phyloP scores from a whole-genome alignment of 2,888 invertebrate genomes.

The Meta bourneti region DNA sequence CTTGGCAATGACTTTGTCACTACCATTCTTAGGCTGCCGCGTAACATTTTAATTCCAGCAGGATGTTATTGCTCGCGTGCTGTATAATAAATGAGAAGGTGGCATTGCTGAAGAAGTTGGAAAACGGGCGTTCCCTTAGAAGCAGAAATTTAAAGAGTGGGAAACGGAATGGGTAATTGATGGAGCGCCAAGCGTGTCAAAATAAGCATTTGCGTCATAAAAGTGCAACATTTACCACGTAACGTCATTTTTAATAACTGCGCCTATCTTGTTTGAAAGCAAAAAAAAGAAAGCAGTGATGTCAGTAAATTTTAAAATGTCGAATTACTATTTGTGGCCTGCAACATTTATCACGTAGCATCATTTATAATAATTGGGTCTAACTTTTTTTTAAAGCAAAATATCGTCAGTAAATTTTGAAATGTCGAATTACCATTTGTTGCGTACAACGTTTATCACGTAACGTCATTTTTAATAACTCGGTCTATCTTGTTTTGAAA shows the following conservation, averaged over 20 bases:
- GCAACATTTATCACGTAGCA: no score
- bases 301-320: background rate
- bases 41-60: background rate
- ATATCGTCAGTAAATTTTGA: no score
- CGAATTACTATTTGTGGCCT: no score
- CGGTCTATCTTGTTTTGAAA: no score
- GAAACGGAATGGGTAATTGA: conserved; percentile 40
- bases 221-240: background rate
- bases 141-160: conserved; percentile 25
- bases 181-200: conserved; percentile 61
- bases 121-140: conserved; percentile 47
- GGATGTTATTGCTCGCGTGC: conserved; percentile 28
- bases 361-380: no score
- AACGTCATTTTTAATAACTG: conserved; percentile 17
- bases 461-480: no score
- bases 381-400: no score
- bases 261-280: background rate
- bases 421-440: no score
- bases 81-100: conserved; percentile 1
- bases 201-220: conserved; percentile 29
- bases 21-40: background rate
- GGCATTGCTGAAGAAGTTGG: background rate
- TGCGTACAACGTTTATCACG: no score
- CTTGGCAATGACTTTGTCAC: conserved; percentile 19
- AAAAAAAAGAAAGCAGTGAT: background rate